These are phyloP conservation scores for Poecilia wingei DNA, from an alignment of 2,797 vertebrate genomes.

Conservation along the genomic window DNA sequence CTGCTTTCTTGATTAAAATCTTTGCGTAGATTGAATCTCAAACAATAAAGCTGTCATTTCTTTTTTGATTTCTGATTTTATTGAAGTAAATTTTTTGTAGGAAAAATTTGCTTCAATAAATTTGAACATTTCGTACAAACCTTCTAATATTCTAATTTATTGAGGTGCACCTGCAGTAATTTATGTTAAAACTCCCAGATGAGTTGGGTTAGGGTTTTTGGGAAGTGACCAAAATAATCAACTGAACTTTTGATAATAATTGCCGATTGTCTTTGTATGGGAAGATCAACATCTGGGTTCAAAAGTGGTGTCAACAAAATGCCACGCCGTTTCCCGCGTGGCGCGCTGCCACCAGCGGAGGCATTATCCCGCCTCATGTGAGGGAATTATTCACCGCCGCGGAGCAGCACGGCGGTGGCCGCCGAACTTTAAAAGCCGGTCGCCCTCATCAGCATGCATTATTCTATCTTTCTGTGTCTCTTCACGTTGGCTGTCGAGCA, in stretches of 20 bases:
- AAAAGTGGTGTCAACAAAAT: slow-evolving; percentile 51
- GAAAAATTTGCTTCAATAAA: not conserved
- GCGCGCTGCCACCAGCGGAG: slow-evolving; percentile 23
- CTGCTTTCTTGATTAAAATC: not conserved
- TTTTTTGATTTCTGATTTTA: not conserved
- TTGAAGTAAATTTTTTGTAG: too few species aligned
- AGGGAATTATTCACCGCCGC: slow-evolving; percentile 75
- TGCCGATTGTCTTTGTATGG: slow-evolving; percentile 14
- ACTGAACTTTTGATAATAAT: not conserved
- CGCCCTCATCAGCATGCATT: slow-evolving; percentile 72
- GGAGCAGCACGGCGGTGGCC: slow-evolving; percentile 34
- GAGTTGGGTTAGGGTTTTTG: not conserved
- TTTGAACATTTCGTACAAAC: not conserved
- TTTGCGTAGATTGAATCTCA: not conserved
- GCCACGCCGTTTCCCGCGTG: slow-evolving; percentile 30
- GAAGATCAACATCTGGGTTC: slow-evolving; percentile 25
- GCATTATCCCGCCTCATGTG: slow-evolving; percentile 60
- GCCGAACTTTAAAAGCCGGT: slow-evolving; percentile 67
- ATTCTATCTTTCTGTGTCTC: slow-evolving; percentile 66
- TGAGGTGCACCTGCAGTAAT: not conserved
- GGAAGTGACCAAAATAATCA: not conserved
- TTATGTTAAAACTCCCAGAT: not conserved
- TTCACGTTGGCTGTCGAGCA: slow-evolving; percentile 56
- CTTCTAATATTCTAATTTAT: not conserved
- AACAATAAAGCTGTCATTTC: slow-evolving; percentile 8